phyloP scores from a whole-genome alignment of 2,888 invertebrate species.

The Cyclophora punctaria region DNA sequence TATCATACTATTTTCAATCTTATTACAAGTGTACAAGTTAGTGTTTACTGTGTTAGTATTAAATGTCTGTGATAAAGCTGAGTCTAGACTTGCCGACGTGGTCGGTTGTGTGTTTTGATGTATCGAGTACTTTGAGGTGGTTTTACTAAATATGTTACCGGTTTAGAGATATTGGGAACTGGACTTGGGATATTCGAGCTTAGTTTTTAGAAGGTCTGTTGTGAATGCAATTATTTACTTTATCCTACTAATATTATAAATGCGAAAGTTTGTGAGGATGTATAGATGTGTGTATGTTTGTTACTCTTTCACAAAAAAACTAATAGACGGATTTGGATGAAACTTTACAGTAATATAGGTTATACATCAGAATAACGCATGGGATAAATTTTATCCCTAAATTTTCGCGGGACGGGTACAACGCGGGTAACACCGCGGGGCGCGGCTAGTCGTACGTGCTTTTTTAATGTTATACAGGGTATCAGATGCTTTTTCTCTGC shows the following conservation, averaged over 20 bases:
- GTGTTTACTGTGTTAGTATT: conserved; percentile 1
- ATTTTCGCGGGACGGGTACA: too few species aligned
- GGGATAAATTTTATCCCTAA: too few species aligned
- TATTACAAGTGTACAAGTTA: conserved; percentile 1
- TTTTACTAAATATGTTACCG: conserved; percentile 14
- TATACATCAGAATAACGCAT: too few species aligned
- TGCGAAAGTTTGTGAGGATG: too few species aligned
- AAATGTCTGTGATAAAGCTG: conserved; percentile 19
- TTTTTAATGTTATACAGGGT: background rate
- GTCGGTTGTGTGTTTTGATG: conserved; percentile 22
- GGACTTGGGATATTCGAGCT: background rate
- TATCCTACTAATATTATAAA: background rate
- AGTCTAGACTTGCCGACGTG: conserved; percentile 21
- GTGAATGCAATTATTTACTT: background rate
- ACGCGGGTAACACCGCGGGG: too few species aligned
- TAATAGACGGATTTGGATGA: too few species aligned
- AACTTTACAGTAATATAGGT: too few species aligned
- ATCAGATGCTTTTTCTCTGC: background rate
- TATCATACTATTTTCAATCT: conserved; percentile 20
- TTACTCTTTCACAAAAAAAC: too few species aligned
- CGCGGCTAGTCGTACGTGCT: background rate
- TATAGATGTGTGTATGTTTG: too few species aligned
- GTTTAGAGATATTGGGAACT: conserved; percentile 7
- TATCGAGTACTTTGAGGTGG: conserved; percentile 19
- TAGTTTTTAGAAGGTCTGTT: background rate